phyloP scores from a whole-genome alignment of 2,113 vertebrate genomes.

The Ictalurus punctatus region DNA sequence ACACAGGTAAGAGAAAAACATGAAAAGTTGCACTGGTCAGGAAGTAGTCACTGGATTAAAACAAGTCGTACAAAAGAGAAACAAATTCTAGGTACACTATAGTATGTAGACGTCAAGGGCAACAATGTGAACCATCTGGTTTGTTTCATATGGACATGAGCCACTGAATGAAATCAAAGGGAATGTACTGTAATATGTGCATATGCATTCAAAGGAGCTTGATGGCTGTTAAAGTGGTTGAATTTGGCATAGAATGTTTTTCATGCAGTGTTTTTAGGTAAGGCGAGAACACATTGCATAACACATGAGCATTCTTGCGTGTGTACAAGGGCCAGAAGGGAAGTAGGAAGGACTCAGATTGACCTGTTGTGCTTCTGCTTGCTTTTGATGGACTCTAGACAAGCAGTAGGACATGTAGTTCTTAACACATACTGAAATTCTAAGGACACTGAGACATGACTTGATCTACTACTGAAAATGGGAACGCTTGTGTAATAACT shows the following conservation, averaged over 20 bases:
- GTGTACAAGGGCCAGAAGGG: slow-evolving; percentile 10
- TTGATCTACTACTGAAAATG: background rate
- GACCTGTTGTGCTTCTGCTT: slow-evolving; percentile 24
- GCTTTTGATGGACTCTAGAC: slow-evolving; percentile 24
- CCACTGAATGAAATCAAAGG: slow-evolving; percentile 44
- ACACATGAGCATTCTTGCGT: slow-evolving; percentile 34
- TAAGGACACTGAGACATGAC: background rate
- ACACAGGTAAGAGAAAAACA: background rate
- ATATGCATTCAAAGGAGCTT: slow-evolving; percentile 32
- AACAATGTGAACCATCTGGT: slow-evolving; percentile 45
- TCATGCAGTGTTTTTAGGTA: slow-evolving; percentile 19
- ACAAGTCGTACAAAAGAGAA: background rate
- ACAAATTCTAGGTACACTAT: background rate
- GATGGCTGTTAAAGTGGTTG: slow-evolving; percentile 37
- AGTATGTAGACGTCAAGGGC: background rate
- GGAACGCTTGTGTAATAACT: background rate
- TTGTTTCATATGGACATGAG: slow-evolving; percentile 47
- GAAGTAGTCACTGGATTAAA: background rate
- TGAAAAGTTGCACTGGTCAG: background rate
- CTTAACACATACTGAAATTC: background rate
- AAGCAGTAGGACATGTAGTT: background rate
- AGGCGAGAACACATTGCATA: slow-evolving; percentile 41
- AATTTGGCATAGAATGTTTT: slow-evolving; percentile 24
- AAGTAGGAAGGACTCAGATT: slow-evolving; percentile 19
- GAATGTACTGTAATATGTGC: slow-evolving; percentile 8